These are phyloP conservation scores for Tolypeutes matacus DNA, from an alignment of 2,797 vertebrate genomes.

Conservation along the genomic window DNA sequence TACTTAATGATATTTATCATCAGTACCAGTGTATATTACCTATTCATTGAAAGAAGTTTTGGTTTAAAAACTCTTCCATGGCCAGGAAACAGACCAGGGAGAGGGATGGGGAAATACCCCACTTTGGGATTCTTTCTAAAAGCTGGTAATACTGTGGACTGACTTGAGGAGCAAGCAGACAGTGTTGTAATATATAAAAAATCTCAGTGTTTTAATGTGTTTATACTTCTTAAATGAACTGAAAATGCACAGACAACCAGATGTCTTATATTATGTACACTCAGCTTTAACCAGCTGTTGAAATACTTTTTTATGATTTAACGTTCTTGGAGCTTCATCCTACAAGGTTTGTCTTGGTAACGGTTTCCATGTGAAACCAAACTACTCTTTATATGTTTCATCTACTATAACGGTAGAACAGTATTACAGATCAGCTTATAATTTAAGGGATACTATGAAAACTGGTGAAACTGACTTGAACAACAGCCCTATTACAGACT, in stretches of 20 bases:
- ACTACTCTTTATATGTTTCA: constrained; percentile 57
- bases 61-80: constrained; percentile 34
- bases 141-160: not conserved
- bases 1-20: not conserved
- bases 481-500: not conserved
- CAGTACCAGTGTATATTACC: not conserved
- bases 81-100: not conserved
- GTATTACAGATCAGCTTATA: not conserved
- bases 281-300: constrained; percentile 85
- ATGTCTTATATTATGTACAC: constrained; percentile 80
- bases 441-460: constrained; percentile 60
- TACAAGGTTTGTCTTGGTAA: constrained; percentile 80
- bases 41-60: constrained; percentile 19
- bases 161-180: constrained; percentile 58
- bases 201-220: constrained; percentile 83
- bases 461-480: not conserved
- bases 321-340: constrained; percentile 81
- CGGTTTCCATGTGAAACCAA: constrained; percentile 76
- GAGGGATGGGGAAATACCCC: not conserved
- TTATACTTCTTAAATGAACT: constrained; percentile 85
- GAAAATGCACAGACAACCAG: constrained; percentile 87
- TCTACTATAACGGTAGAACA: constrained; percentile 55
- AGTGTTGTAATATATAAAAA: constrained; percentile 77
- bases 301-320: constrained; percentile 84
- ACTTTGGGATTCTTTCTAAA: constrained; percentile 36